Evolutionary conservation across 2,113 vertebrate species (phyloP).

Genomic region (Corythaeola cristata): DNA sequence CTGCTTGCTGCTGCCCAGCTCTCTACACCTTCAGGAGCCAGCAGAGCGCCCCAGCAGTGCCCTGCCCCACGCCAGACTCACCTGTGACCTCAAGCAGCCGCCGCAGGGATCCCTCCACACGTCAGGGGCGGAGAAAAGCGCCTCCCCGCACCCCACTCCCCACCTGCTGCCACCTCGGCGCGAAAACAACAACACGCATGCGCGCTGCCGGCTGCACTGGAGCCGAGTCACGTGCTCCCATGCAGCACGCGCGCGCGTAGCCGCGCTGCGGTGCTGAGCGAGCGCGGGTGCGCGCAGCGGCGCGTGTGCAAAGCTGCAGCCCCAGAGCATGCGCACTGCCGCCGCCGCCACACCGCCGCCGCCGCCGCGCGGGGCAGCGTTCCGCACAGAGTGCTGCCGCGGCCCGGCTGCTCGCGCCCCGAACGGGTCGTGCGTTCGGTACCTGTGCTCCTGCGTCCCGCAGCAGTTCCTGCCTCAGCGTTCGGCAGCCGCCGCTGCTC

Average conservation of each 20-base stretch:
- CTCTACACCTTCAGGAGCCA: rapidly evolving
- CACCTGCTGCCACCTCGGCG: background rate
- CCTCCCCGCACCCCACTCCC: background rate
- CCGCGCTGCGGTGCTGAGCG: conserved; percentile 31
- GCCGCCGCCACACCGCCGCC: background rate
- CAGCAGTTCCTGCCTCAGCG: background rate
- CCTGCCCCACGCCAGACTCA: background rate
- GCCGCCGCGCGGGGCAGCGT: background rate
- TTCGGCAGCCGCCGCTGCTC: background rate
- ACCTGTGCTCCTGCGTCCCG: background rate
- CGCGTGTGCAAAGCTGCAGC: background rate
- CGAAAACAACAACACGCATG: conserved; percentile 66
- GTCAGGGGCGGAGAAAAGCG: background rate
- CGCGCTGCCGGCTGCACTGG: conserved; percentile 75
- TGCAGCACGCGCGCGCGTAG: conserved; percentile 68
- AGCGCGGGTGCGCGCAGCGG: background rate
- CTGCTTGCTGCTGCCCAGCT: background rate
- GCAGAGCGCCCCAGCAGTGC: rapidly evolving
- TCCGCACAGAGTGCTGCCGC: background rate
- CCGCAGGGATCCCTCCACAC: background rate
- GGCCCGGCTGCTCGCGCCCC: too few relatives aligned
- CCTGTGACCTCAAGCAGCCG: background rate
- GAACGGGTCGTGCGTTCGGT: background rate
- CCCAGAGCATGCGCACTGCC: background rate
- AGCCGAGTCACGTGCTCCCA: conserved; percentile 79